Base-by-base conservation (phyloP, 2,797 vertebrate genomes). In the Columba guinea region DNA sequence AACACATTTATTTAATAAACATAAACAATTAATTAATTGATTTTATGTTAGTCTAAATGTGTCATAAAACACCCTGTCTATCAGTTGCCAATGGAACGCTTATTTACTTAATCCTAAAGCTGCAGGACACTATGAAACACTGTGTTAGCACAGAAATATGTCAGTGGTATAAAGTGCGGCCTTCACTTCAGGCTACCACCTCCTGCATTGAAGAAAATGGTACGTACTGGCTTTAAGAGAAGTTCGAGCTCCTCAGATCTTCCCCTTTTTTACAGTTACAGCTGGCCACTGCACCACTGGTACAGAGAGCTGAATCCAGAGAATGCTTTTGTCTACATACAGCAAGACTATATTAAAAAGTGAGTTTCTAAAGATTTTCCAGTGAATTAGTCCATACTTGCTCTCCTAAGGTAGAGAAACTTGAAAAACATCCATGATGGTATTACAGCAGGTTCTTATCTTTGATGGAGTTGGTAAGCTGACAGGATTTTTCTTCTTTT, bases 401-500 rank as follows among this genome's bases (percentile, higher is more conserved):
- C 34, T 84, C 44, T 75, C 28, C 58, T 49, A 34, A 41, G 3
- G 2, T 3, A 53, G 26, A 53, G 21, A 53, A 94, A 75, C 4
- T 24, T 70, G 3, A 70, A 67, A 80, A 85, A 59, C 4, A 26
- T 51, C 11, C 1, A 2, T 41, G 28, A 35, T 0, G 1, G 70
- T 65, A 41, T 76, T 56, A 78, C 0, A 0, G 19, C 7, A 68
- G n/a, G 7, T 35, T 80, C 39, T 46, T 39, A 24, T 49, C 44
- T 83, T 82, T 44, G 20, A 5, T 51, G 12, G 32, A 75, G 59
- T 26, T 53, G 20, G 16, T 49, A 81, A 81, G 75, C 22, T 23
- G 4, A 10, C 5, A n/a, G 20, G 4, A 6, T 4, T 74, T 70
- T 76, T 52, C 8, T 27, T n/a, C 30, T 44, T 34, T 56, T 35